Evolutionary conservation across 1,140 invertebrate genomes (phyloP), one percentile per base, ranked within the genome.

Genomic region (Eubasilissa regina): DNA sequence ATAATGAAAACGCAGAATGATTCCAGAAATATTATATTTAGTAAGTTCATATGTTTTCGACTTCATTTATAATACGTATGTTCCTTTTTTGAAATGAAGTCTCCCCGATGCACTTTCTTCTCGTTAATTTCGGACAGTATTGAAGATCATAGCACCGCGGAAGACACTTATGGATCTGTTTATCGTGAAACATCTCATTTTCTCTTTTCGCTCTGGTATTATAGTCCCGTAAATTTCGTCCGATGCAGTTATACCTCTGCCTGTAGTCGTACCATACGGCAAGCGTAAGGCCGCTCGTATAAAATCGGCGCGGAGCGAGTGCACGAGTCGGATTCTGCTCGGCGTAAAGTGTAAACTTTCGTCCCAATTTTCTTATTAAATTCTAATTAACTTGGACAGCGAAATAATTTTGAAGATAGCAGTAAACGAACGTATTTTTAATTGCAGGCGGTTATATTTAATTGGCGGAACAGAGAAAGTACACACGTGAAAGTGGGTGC

Each of bases 381-480:
- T 62, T 73, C 55, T 77, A 81, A 78, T 78, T 78, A 78, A 76
- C 76, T 78, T 78, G 72, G 17, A 75, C 73, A 45, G 77, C 74
- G 55, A 79, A 82, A 80, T 76, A 75, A 77, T 82, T 80, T 79
- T 19, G 19, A 75, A 78, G 60, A 81, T 79, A 80, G 80, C 81
- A 64, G 78, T 82, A 80, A 75, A 80, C 73, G 75, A 73, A 80
- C 78, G 60, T 62, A 80, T 78, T 77, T 80, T 78, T 79, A 78
- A 78, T 78, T 82, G 78, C 75, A 78, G 51, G 45, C 19, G 44
- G 70, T 70, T 44, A 73, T 73, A 78, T 68, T 78, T 82, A 82
- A 82, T 78, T 76, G 72, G 76, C 51, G 55, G 70, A 82, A 75
- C 81, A 68, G 81, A 80, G 81, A 82, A 82, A 82, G 81, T 82